Base-by-base conservation (phyloP, 2,888 invertebrate genomes). In the Caenorhabditis plicata region DNA sequence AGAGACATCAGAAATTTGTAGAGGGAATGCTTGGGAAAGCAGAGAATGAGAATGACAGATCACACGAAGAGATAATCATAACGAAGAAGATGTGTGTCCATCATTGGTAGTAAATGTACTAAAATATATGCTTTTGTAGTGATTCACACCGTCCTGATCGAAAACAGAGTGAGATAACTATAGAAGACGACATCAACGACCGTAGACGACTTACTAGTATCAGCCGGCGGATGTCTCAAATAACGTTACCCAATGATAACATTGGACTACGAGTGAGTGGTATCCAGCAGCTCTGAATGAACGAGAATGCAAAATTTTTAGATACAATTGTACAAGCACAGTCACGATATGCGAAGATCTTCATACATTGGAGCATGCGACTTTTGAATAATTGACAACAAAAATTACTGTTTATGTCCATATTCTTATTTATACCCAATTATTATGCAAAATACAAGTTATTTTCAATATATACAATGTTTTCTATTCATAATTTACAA, bases 21-120 rank as follows among this genome's bases (percentile, higher is more conserved):
- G 51, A 49, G n/a, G 27, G 48, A 15, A 17, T 56, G 13, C 13
- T 53, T 2, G 52, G 52, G 1, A 31, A 55, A 26, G 42, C 49
- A 8, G 31, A 31, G 2, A 38, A 33, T 13, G 41, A 48, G 15
- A 27, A 49, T 22, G 40, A 44, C 17, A 32, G 45, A 39, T 67
- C 66, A 19, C 62, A 67, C 27, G 66, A 67, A 41, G 62, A 67
- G 42, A 67, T 67, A 3, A 56, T 63, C 7, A 67, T 67, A 7
- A 67, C 63, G 13, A 44, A 58, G n/a, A 67, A 63, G 36, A 51
- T 39, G 36, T 47, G n/a, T n/a, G n/a, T n/a, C n/a, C n/a, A n/a
- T n/a, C n/a, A n/a, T n/a, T n/a, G n/a, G n/a, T n/a, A n/a, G n/a
- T n/a, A n/a, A n/a, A n/a, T n/a, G n/a, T n/a, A n/a, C n/a, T n/a